phyloP scores from a whole-genome alignment of 2,888 invertebrate species.

The Drosophila diplacantha region DNA sequence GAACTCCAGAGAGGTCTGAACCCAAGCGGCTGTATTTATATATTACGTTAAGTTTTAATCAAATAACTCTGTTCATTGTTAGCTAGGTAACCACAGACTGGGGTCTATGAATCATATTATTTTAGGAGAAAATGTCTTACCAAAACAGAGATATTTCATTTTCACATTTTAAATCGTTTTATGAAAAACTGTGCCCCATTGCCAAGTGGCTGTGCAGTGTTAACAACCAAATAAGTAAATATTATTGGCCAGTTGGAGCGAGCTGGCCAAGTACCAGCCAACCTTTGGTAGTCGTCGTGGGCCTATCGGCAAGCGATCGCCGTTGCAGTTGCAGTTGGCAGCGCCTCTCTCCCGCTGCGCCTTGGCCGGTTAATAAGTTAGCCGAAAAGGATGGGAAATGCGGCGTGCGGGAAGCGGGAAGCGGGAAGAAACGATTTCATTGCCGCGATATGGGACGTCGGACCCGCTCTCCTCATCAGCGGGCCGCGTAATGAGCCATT shows the following conservation, averaged over 20 bases:
- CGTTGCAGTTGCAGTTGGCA: slow-evolving; percentile 22
- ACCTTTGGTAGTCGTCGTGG: slow-evolving; percentile 25
- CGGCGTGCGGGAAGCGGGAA: slow-evolving; percentile 4
- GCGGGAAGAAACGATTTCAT: slow-evolving; percentile 37
- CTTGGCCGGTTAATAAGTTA: slow-evolving; percentile 43
- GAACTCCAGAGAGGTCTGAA: not conserved
- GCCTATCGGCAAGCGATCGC: slow-evolving; percentile 54
- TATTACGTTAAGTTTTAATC: not conserved
- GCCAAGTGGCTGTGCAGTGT: not conserved
- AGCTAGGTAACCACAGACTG: not conserved
- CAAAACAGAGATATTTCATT: too few relatives aligned
- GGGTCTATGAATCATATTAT: too few relatives aligned
- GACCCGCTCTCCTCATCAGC: slow-evolving; percentile 52
- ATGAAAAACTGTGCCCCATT: not conserved
- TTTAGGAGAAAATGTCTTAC: not conserved
- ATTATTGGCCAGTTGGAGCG: slow-evolving; percentile 46
- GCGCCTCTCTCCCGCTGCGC: slow-evolving; percentile 43
- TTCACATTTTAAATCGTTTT: not conserved
- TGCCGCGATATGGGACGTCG: slow-evolving; percentile 54
- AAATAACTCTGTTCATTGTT: not conserved
- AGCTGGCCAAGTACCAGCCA: slow-evolving; percentile 52
- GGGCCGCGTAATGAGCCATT: slow-evolving; percentile 64
- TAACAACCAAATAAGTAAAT: slow-evolving; percentile 44
- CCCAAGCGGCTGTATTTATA: not conserved
- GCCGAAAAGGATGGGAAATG: not conserved